phyloP scores from a whole-genome alignment of 2,888 invertebrate genomes.

The Calameuta filiformis region DNA sequence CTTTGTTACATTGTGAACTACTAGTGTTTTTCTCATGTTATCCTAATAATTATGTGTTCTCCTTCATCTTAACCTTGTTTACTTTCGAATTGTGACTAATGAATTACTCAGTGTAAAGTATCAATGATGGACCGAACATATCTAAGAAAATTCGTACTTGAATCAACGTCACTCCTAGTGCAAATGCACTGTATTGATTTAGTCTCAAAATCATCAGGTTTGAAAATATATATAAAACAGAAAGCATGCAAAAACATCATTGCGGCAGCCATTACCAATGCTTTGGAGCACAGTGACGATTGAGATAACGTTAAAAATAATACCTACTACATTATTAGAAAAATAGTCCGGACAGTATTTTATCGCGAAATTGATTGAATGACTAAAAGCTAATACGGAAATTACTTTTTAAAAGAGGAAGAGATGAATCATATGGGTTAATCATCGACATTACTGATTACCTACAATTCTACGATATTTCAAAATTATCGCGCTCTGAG shows the following conservation, averaged over 20 bases:
- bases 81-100: neutral
- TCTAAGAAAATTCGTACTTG: neutral
- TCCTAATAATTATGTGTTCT: neutral
- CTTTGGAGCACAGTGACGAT: neutral
- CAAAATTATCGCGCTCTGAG: neutral
- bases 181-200: neutral
- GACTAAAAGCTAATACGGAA: no score
- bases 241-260: slow-evolving; percentile 24
- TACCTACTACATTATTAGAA: neutral
- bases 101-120: neutral
- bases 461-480: neutral
- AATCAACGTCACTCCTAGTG: neutral
- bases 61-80: neutral
- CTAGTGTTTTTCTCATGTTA: neutral
- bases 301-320: neutral
- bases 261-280: slow-evolving; percentile 26
- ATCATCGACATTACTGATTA: neutral
- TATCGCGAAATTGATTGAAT: neutral
- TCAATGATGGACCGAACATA: neutral
- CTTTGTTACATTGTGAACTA: neutral
- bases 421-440: neutral
- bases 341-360: neutral
- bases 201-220: neutral
- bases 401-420: neutral
- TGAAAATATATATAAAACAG: slow-evolving; percentile 9